Percentiles rank a stretch among this genome's conserved stretches.
Conservation (phyloP, 2,888 invertebrate genomes). For the Myopa testacea region DNA sequence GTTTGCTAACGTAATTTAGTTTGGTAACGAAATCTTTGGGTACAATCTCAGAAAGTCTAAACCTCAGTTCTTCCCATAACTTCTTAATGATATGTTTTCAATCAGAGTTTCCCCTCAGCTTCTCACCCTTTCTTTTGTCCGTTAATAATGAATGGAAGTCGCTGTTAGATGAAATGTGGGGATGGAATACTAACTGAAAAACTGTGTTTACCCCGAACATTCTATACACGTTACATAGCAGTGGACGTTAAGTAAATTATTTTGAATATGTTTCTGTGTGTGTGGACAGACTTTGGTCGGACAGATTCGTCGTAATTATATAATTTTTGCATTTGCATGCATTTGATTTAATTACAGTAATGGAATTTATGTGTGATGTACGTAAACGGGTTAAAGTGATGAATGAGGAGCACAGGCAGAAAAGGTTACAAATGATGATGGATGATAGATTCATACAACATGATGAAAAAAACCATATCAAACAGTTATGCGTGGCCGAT, state of each 20-base stretch:
- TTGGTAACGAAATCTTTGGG: background rate
- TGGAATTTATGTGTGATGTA: conserved; percentile 59
- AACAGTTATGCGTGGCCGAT: no score
- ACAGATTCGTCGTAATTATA: conserved; percentile 57
- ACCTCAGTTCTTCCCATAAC: conserved; percentile 3
- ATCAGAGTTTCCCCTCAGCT: background rate
- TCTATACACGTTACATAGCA: background rate
- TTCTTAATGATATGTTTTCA: conserved; percentile 1
- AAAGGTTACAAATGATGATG: background rate
- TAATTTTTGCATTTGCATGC: conserved; percentile 67
- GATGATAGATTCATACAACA: background rate
- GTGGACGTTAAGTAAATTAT: conserved; percentile 64
- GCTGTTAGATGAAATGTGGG: conserved; percentile 6
- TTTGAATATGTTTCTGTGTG: conserved; percentile 66
- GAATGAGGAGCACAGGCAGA: conserved; percentile 1
- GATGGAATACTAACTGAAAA: conserved; percentile 58
- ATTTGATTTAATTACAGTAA: conserved; percentile 67
- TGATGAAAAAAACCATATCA: no score
- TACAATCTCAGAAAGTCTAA: background rate
- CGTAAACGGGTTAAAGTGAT: conserved; percentile 23
- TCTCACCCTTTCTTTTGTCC: conserved; percentile 25
- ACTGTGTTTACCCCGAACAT: conserved; percentile 58
- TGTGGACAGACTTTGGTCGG: conserved; percentile 39
- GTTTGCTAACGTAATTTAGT: background rate
- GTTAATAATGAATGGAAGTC: conserved; percentile 22